Percentiles rank a stretch among this genome's conserved stretches.
Conservation (phyloP, 2,888 invertebrate genomes). For the Osmoderma eremita region DNA sequence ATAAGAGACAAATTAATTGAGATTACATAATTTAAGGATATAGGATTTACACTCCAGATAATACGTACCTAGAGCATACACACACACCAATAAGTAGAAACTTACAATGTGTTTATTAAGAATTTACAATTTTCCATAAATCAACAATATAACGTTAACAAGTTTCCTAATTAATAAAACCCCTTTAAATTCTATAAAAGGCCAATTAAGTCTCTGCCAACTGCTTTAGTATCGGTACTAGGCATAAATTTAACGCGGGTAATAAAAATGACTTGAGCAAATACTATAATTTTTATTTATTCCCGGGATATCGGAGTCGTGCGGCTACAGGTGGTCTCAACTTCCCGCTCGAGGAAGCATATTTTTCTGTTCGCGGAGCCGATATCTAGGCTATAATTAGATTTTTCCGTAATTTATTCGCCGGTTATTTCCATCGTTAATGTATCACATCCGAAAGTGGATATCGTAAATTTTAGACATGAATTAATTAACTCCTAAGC, state of each 20-base stretch:
- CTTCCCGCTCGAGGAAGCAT: conserved; percentile 24
- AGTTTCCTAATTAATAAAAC: conserved; percentile 34
- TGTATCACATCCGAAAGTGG: conserved; percentile 8
- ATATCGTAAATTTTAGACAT: conserved; percentile 21
- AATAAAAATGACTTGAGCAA: conserved; percentile 36
- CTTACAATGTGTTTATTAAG: conserved; percentile 14
- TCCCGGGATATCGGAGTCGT: conserved; percentile 16
- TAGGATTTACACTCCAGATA: neutral
- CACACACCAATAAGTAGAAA: too few relatives aligned
- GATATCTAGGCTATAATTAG: conserved; percentile 17
- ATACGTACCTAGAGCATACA: too few relatives aligned
- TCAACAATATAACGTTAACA: conserved; percentile 20
- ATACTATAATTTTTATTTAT: conserved; percentile 35
- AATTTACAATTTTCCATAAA: conserved; percentile 16
- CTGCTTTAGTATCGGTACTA: conserved; percentile 30
- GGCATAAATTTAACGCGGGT: conserved; percentile 25
- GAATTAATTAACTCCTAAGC: conserved; percentile 17
- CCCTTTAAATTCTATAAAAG: conserved; percentile 29
- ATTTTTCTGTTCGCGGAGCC: conserved; percentile 18
- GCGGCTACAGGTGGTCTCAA: conserved; percentile 28
- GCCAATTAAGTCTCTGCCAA: conserved; percentile 29
- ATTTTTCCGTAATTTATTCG: conserved; percentile 30
- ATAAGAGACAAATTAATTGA: conserved; percentile 6
- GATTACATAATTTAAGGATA: neutral
- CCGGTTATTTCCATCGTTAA: conserved; percentile 11